Evolutionary conservation across 2,888 invertebrate species (phyloP).

Genomic region (Clitarchus hookeri): DNA sequence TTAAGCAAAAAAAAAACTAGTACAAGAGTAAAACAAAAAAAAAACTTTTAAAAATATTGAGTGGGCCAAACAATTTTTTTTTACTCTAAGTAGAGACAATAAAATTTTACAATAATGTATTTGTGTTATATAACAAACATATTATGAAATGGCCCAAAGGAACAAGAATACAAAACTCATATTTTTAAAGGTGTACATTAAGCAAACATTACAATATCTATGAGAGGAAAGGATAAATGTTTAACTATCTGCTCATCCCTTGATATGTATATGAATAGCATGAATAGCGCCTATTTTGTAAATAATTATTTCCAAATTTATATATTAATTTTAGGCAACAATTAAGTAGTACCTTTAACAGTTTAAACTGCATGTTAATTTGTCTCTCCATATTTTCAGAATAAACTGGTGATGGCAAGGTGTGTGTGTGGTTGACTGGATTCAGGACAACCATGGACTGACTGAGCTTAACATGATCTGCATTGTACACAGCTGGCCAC

Average conservation of each 20-base stretch:
- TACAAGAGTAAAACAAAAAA: not conserved
- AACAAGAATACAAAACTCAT: too few relatives aligned
- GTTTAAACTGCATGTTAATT: conserved; percentile 47
- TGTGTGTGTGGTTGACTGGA: conserved; percentile 59
- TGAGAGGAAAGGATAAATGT: too few relatives aligned
- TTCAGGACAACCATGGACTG: conserved; percentile 39
- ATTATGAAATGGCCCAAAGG: too few relatives aligned
- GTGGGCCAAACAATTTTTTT: not conserved
- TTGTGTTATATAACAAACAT: too few relatives aligned
- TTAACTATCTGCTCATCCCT: too few relatives aligned
- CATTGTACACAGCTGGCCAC: not conserved
- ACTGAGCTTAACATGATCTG: not conserved
- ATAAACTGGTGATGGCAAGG: conserved; percentile 45
- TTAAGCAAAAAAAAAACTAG: not conserved
- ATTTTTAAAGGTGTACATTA: too few relatives aligned
- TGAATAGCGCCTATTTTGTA: too few relatives aligned
- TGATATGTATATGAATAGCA: too few relatives aligned
- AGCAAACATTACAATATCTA: too few relatives aligned
- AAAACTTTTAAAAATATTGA: not conserved
- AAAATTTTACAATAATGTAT: too few relatives aligned
- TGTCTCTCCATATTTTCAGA: conserved; percentile 44
- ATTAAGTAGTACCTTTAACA: conserved; percentile 45
- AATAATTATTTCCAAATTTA: not conserved
- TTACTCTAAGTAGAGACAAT: too few relatives aligned
- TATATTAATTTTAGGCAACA: not conserved